These are phyloP conservation scores for Leptinotarsa tumamoca DNA, from an alignment of 2,888 invertebrate species.

Conservation along the genomic window DNA sequence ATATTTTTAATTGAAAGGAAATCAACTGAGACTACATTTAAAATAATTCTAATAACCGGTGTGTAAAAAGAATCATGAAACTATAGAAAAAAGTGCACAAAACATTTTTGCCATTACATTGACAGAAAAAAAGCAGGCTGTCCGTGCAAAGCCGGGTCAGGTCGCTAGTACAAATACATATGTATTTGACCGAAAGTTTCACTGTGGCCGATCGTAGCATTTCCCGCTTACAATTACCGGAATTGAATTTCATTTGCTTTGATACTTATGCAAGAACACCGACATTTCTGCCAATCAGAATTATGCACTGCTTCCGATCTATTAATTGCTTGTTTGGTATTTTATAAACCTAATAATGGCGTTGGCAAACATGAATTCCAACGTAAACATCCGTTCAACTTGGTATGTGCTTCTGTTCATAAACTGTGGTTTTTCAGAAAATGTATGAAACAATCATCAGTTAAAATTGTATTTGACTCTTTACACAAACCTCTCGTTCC, in stretches of 20 bases:
- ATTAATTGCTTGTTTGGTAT: constrained; percentile 8
- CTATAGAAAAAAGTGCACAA: too few species aligned
- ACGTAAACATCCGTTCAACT: constrained; percentile 11
- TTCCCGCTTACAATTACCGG: not conserved
- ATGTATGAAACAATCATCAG: not conserved
- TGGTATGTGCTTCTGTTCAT: not conserved
- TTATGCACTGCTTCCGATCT: constrained; percentile 3
- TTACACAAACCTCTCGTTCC: not conserved
- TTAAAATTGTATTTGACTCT: constrained; percentile 2
- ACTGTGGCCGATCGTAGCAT: too few species aligned
- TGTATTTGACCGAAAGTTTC: too few species aligned
- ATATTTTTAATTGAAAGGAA: too few species aligned
- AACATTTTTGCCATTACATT: too few species aligned
- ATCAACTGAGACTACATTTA: too few species aligned
- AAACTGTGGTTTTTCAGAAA: constrained; percentile 6
- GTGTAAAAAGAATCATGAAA: too few species aligned
- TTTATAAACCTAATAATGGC: constrained; percentile 9
- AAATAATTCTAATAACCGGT: too few species aligned
- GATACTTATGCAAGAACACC: not conserved
- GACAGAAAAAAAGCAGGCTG: too few species aligned
- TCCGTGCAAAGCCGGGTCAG: too few species aligned
- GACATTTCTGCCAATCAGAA: not conserved
- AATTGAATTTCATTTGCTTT: not conserved
- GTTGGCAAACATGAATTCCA: constrained; percentile 1
- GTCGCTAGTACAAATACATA: too few species aligned